phyloP scores from a whole-genome alignment of 2,888 invertebrate genomes.

The Rosalia funebris region DNA sequence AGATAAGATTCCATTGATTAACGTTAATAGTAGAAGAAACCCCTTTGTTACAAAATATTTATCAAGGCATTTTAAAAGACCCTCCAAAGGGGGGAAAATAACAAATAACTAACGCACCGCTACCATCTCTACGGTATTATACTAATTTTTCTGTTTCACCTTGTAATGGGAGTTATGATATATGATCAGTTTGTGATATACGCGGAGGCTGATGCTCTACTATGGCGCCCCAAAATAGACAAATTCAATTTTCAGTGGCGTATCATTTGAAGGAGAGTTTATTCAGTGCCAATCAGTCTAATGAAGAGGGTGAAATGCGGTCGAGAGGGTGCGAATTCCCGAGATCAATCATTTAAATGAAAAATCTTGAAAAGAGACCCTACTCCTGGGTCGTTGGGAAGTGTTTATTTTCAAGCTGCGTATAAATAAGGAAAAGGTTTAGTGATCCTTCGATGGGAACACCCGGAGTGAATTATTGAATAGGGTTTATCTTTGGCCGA shows the following conservation, averaged over 20 bases:
- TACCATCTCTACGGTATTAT: not conserved
- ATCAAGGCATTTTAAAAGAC: no score
- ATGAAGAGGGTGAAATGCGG: conserved; percentile 22
- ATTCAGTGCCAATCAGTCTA: conserved; percentile 24
- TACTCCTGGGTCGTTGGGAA: not conserved
- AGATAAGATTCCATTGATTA: not conserved
- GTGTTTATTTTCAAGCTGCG: not conserved
- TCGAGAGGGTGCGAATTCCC: conserved; percentile 18
- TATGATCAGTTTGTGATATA: not conserved
- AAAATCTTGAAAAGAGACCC: conserved; percentile 9
- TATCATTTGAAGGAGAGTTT: conserved; percentile 18
- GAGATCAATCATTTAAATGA: conserved; percentile 27
- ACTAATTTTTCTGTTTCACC: not conserved
- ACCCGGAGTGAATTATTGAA: no score
- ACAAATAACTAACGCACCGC: not conserved
- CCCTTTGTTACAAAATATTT: not conserved
- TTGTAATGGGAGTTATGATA: not conserved
- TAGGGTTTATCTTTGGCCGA: no score
- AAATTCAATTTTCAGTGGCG: conserved; percentile 26
- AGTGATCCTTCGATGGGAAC: no score
- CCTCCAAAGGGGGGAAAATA: not conserved
- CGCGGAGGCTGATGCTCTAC: conserved; percentile 3
- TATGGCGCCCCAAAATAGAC: conserved; percentile 10
- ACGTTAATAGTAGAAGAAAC: not conserved
- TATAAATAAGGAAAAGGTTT: conserved; percentile 18